Percentiles rank a stretch among this genome's conserved stretches.
Conservation (phyloP, 2,797 vertebrate species). For the Anableps anableps region DNA sequence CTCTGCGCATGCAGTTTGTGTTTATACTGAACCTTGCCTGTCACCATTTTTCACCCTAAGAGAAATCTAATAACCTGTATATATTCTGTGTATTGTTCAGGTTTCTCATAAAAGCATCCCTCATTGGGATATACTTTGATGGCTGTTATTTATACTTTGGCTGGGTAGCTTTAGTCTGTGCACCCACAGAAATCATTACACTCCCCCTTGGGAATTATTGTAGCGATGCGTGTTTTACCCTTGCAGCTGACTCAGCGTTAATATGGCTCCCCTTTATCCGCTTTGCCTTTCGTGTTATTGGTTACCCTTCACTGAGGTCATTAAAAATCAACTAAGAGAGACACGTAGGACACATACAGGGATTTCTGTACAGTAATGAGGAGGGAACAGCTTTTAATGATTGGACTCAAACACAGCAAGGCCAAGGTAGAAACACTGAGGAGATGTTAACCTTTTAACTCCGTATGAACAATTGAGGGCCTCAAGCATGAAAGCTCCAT, state of each 20-base stretch:
- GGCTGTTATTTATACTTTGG: slow-evolving; percentile 74
- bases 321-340: slow-evolving; percentile 60
- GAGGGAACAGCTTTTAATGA: slow-evolving; percentile 34
- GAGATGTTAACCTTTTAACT: slow-evolving; percentile 31
- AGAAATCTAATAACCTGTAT: slow-evolving; percentile 71
- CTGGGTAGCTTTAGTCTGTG: slow-evolving; percentile 69
- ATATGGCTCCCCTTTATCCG: slow-evolving; percentile 50
- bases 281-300: slow-evolving; percentile 55
- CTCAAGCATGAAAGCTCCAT: background rate
- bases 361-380: slow-evolving; percentile 36
- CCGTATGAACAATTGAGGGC: background rate
- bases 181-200: slow-evolving; percentile 74
- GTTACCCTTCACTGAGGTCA: slow-evolving; percentile 60
- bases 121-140: slow-evolving; percentile 70
- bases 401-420: slow-evolving; percentile 22
- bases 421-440: slow-evolving; percentile 9
- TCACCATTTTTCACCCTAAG: slow-evolving; percentile 57
- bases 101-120: slow-evolving; percentile 66
- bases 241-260: slow-evolving; percentile 72
- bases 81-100: slow-evolving; percentile 67
- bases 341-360: slow-evolving; percentile 5
- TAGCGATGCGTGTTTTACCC: slow-evolving; percentile 46
- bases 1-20: slow-evolving; percentile 23
- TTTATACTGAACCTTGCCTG: slow-evolving; percentile 37
- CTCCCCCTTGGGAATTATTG: slow-evolving; percentile 50